Conservation (phyloP, 2,113 vertebrate genomes). For the Phaetusa simplex region DNA sequence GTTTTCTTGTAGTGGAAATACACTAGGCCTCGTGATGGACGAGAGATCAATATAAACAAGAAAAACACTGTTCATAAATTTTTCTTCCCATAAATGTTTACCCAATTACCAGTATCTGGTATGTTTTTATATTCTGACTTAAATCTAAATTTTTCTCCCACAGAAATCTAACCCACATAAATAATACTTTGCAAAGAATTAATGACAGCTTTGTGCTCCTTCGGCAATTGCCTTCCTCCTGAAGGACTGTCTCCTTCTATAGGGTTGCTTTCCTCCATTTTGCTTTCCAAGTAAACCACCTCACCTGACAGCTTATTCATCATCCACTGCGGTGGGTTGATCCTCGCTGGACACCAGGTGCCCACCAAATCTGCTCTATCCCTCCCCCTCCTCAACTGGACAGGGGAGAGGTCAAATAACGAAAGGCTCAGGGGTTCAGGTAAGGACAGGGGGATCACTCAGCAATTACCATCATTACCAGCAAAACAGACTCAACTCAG, state of each 20-base stretch:
- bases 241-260: background rate
- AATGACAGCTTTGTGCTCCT: background rate
- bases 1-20: background rate
- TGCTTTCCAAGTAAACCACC: slow-evolving; percentile 7
- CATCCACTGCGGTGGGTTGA: background rate
- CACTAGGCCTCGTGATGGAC: background rate
- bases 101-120: background rate
- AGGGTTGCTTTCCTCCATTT: background rate
- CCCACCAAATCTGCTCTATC: background rate
- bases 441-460: background rate
- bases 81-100: background rate
- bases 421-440: background rate
- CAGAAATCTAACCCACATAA: background rate
- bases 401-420: background rate
- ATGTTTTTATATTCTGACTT: background rate
- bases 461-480: background rate
- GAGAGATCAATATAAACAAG: background rate
- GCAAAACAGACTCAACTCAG: background rate
- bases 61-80: background rate
- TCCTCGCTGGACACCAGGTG: background rate
- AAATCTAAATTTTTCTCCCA: background rate
- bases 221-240: background rate
- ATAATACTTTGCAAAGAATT: background rate
- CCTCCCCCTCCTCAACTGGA: background rate
- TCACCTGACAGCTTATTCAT: slow-evolving; percentile 8